phyloP scores from a whole-genome alignment of 2,113 vertebrate species.

The Chionodraco myersi region DNA sequence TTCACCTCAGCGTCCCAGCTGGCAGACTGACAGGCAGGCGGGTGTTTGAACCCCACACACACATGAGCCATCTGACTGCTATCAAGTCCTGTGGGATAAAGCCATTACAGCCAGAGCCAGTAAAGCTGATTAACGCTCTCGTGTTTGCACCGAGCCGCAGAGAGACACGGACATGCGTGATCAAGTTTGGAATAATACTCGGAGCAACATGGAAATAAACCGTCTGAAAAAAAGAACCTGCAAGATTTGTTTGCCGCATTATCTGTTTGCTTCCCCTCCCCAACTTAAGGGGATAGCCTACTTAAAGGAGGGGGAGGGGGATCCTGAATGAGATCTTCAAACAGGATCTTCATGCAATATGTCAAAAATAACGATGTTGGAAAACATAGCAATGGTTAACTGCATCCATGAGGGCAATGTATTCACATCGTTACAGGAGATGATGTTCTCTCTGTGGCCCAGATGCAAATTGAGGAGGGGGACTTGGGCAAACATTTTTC shows the following conservation, averaged over 20 bases:
- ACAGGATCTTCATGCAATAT: not conserved
- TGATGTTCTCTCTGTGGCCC: not conserved
- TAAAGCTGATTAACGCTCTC: conserved; percentile 78
- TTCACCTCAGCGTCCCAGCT: conserved; percentile 75
- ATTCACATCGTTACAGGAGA: conserved; percentile 4
- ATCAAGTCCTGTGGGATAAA: conserved; percentile 73
- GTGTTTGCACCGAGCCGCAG: conserved; percentile 48
- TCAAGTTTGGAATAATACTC: conserved; percentile 67
- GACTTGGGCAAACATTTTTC: too few relatives aligned
- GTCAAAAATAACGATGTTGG: not conserved
- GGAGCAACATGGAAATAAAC: conserved; percentile 54
- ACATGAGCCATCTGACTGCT: conserved; percentile 70
- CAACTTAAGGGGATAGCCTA: conserved; percentile 36
- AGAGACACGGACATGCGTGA: conserved; percentile 34
- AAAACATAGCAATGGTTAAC: not conserved
- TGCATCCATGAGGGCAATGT: not conserved
- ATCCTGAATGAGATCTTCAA: conserved; percentile 12
- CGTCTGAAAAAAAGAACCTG: conserved; percentile 6
- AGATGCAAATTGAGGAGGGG: conserved; percentile 1
- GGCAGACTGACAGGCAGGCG: conserved; percentile 51
- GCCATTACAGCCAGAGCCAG: conserved; percentile 64
- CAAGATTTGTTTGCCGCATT: conserved; percentile 53
- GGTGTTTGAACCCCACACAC: conserved; percentile 63
- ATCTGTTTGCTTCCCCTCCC: conserved; percentile 50
- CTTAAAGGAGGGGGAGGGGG: conserved; percentile 8